phyloP scores from a whole-genome alignment of 2,888 invertebrate genomes.

The Rhaphigaster nebulosa region DNA sequence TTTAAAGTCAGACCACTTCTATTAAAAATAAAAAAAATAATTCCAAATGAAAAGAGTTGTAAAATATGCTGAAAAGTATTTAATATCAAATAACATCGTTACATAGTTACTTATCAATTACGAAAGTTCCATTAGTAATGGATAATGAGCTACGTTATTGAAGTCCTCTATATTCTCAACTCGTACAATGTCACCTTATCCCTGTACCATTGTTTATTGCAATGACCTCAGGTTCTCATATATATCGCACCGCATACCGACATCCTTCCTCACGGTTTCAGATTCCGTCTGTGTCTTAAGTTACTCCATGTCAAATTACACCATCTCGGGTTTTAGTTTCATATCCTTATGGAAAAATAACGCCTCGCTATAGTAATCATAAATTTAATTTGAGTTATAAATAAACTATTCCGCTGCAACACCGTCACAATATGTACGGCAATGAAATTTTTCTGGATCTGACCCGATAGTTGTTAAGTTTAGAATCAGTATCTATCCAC shows the following conservation, averaged over 20 bases:
- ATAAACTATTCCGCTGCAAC: neutral
- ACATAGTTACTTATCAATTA: no score
- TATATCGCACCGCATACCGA: neutral
- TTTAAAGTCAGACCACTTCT: no score
- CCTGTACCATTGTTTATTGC: neutral
- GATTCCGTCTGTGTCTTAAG: neutral
- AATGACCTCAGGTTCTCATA: neutral
- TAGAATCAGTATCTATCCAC: no score
- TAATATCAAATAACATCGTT: no score
- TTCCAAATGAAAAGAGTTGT: no score
- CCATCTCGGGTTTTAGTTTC: neutral
- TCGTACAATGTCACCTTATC: neutral
- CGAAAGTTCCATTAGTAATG: no score
- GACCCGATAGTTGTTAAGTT: no score
- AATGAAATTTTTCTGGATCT: neutral
- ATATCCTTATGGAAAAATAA: neutral
- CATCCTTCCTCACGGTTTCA: neutral
- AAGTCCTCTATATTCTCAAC: neutral
- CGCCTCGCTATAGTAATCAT: neutral
- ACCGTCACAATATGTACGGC: neutral
- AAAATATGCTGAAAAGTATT: no score
- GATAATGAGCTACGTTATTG: no score
- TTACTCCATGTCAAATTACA: slow-evolving; percentile 4
- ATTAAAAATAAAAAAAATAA: no score
- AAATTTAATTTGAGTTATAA: neutral